A percentile compares a stretch with the other conserved stretches of the same genome.
phyloP scores from a whole-genome alignment of 2,113 vertebrate species.

The Bagarius yarrelli region DNA sequence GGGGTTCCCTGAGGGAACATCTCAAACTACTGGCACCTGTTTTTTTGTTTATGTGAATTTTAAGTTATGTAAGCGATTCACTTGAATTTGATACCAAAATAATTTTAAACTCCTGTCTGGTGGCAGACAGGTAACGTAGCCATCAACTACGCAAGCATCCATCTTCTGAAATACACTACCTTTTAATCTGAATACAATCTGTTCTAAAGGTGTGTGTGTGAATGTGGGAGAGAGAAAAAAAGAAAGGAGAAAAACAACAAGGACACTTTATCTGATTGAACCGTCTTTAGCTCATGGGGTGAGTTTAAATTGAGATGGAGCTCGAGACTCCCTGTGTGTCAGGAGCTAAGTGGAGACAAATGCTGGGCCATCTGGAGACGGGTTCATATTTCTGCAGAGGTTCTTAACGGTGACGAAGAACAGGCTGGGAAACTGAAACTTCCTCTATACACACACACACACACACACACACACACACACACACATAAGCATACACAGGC shows the following conservation, averaged over 20 bases:
- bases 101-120: too few species aligned
- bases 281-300: constrained; percentile 2
- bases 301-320: constrained; percentile 7
- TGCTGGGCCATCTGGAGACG: constrained; percentile 64
- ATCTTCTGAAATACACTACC: not conserved
- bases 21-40: too few species aligned
- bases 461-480: constrained; percentile 36
- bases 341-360: constrained; percentile 51
- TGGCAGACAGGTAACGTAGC: not conserved
- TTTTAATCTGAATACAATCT: not conserved
- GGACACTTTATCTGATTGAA: constrained; percentile 24
- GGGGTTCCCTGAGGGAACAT: too few species aligned
- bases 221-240: constrained; percentile 1
- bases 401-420: constrained; percentile 57
- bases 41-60: not conserved
- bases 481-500: constrained; percentile 15
- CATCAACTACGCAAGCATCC: not conserved
- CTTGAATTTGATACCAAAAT: not conserved
- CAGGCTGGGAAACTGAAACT: constrained; percentile 49
- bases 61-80: not conserved
- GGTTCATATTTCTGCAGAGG: constrained; percentile 69
- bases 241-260: not conserved
- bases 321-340: constrained; percentile 19
- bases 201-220: not conserved
- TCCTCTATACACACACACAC: constrained; percentile 38